These are phyloP conservation scores for Oryzias dopingdopingensis DNA, from an alignment of 2,797 vertebrate genomes.

Conservation along the genomic window DNA sequence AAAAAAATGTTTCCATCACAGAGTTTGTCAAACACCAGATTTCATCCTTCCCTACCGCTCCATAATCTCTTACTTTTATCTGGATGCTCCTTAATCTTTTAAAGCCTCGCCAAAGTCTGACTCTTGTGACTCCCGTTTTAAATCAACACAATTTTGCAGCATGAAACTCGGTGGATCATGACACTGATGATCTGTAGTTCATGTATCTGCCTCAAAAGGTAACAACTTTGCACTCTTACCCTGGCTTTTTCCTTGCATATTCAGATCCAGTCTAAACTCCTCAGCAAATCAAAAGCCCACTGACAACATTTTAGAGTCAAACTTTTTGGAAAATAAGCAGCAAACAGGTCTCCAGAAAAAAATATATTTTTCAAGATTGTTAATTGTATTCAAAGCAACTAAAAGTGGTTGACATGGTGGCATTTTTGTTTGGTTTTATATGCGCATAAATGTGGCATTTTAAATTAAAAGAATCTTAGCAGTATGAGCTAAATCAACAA, in stretches of 20 bases:
- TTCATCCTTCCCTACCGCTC: constrained; percentile 51
- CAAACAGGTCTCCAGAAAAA: constrained; percentile 22
- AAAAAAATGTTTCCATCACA: constrained; percentile 55
- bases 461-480: not conserved
- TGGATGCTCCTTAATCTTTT: constrained; percentile 42
- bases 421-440: too few species aligned
- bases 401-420: too few species aligned
- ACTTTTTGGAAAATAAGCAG: constrained; percentile 18
- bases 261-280: constrained; percentile 32
- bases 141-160: constrained; percentile 39
- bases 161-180: constrained; percentile 48
- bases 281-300: constrained; percentile 15
- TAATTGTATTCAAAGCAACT: too few species aligned
- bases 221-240: constrained; percentile 26
- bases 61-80: constrained; percentile 43
- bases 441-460: too few species aligned
- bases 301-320: constrained; percentile 1
- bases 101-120: constrained; percentile 34
- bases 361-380: not conserved
- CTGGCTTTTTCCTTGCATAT: not conserved
- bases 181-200: constrained; percentile 32
- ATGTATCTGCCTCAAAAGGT: constrained; percentile 51
- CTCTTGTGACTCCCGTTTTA: constrained; percentile 28
- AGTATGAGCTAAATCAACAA: not conserved
- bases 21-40: constrained; percentile 40